Evolutionary conservation across 2,113 vertebrate species (phyloP).

Genomic region (Oophaga pumilio): DNA sequence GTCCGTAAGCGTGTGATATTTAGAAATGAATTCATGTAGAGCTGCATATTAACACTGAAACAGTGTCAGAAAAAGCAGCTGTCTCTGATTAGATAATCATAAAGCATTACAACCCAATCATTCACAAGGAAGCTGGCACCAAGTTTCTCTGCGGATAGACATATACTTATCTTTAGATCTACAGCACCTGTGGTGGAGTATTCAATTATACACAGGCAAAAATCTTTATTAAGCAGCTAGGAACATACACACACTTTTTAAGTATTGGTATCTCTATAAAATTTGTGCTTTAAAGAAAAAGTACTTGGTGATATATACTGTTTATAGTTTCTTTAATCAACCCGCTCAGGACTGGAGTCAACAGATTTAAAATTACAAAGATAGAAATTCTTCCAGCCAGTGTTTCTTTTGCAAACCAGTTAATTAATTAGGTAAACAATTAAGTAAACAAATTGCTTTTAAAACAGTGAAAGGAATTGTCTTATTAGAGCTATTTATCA

Average conservation of each 20-base stretch:
- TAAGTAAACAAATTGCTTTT: no score
- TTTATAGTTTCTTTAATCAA: background rate
- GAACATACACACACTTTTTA: background rate
- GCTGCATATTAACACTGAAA: slow-evolving; percentile 28
- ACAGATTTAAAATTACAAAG: background rate
- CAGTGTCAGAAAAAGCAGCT: slow-evolving; percentile 35
- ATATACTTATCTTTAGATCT: slow-evolving; percentile 24
- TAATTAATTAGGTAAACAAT: no score
- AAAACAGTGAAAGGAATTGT: no score
- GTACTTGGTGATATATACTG: background rate
- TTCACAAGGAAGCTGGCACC: slow-evolving; percentile 41
- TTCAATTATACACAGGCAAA: slow-evolving; percentile 20
- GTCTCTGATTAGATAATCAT: slow-evolving; percentile 49
- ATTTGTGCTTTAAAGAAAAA: background rate
- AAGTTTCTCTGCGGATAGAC: slow-evolving; percentile 8
- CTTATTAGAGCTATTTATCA: no score
- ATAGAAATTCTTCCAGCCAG: background rate
- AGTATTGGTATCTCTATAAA: background rate
- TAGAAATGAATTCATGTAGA: slow-evolving; percentile 45
- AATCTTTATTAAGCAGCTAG: slow-evolving; percentile 5
- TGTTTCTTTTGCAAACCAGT: background rate
- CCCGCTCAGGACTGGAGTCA: background rate
- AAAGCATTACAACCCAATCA: slow-evolving; percentile 48
- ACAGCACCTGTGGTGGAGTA: slow-evolving; percentile 28
- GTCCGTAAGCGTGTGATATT: slow-evolving; percentile 25